phyloP scores from a whole-genome alignment of 2,797 vertebrate species.

The Aselliscus stoliczkanus region DNA sequence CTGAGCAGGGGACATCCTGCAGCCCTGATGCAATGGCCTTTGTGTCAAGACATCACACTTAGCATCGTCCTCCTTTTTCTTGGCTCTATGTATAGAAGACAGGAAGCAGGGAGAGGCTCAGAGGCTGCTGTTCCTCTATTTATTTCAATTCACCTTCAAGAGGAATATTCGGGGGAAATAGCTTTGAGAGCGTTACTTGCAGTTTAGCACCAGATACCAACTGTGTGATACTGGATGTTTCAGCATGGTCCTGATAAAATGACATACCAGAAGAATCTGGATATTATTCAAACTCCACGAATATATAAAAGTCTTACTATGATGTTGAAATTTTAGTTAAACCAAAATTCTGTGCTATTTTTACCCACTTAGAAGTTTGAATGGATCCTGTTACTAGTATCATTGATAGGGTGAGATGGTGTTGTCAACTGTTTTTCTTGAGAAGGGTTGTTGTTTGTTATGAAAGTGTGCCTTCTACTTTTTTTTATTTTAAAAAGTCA shows the following conservation, averaged over 20 bases:
- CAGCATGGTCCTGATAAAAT: not conserved
- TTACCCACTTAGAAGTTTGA: not conserved
- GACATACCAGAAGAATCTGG: not conserved
- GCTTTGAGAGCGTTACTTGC: not conserved
- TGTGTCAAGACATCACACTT: accelerated
- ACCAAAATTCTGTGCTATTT: not conserved
- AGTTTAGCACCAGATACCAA: not conserved
- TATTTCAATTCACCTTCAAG: not conserved
- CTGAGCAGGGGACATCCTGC: accelerated
- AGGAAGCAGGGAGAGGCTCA: not conserved
- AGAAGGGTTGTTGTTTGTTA: not conserved
- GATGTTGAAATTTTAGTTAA: constrained; percentile 5
- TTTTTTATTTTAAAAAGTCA: not conserved
- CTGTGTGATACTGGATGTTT: not conserved
- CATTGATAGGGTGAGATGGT: not conserved
- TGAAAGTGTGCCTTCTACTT: not conserved
- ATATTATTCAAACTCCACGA: not conserved
- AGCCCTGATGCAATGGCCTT: not conserved
- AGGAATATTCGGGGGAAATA: not conserved
- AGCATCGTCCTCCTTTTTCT: not conserved
- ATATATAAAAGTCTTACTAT: not conserved
- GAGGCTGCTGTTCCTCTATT: not conserved
- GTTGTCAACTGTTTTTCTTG: not conserved
- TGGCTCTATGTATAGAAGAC: not conserved
- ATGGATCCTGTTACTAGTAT: not conserved